Conservation (phyloP, 2,797 vertebrate species). For the Typhlichthys eigenmanni region DNA sequence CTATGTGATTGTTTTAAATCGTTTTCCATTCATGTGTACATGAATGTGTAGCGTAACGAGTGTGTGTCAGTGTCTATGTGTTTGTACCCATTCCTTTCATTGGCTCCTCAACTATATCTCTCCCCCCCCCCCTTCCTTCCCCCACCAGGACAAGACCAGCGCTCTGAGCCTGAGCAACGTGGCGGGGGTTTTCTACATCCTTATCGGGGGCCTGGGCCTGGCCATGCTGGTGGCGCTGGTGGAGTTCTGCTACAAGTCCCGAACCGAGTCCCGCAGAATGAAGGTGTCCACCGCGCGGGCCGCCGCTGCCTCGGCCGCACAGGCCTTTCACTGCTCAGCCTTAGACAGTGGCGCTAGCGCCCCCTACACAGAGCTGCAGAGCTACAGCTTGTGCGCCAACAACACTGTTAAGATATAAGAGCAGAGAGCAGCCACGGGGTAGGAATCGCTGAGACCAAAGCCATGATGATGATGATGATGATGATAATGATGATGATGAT, state of each 20-base stretch:
- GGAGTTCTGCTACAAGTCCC: conserved; percentile 99
- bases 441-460: conserved; percentile 69
- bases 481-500: conserved; percentile 67
- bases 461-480: conserved; percentile 69
- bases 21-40: too few species aligned
- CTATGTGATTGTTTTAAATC: too few species aligned
- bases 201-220: conserved; percentile 96
- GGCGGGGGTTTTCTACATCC: conserved; percentile 98
- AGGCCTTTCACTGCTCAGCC: conserved; percentile 84
- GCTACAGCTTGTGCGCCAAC: conserved; percentile 81
- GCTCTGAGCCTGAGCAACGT: conserved; percentile 98
- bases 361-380: conserved; percentile 83
- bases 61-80: not conserved
- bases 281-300: conserved; percentile 88
- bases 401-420: conserved; percentile 82
- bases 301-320: conserved; percentile 76
- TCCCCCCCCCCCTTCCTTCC: not conserved
- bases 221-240: conserved; percentile 99
- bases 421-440: conserved; percentile 56
- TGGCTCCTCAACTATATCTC: conserved; percentile 22
- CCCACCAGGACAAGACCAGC: conserved; percentile 93
- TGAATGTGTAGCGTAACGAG: too few species aligned
- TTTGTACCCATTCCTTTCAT: conserved; percentile 2
- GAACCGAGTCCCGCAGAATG: conserved; percentile 98
- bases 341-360: conserved; percentile 80